These are phyloP conservation scores for Cataglyphis rosenhaueri DNA, from an alignment of 2,888 invertebrate species.

Conservation along the genomic window DNA sequence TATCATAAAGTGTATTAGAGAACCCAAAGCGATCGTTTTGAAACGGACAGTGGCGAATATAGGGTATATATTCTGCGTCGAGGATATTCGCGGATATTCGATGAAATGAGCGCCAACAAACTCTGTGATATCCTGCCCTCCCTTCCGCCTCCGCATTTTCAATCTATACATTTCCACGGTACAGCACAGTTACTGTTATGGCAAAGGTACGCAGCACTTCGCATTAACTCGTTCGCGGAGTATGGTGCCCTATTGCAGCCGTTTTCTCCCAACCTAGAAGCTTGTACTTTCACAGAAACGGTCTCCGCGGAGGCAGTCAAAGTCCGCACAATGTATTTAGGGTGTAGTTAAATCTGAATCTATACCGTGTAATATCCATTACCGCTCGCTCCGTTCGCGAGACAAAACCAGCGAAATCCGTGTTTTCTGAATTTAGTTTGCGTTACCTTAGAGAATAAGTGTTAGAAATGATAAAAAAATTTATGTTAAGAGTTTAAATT, in stretches of 20 bases:
- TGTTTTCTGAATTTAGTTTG: background rate
- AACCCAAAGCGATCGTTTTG: background rate
- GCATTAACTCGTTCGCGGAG: conserved; percentile 52
- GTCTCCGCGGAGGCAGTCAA: conserved; percentile 42
- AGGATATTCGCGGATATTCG: conserved; percentile 12
- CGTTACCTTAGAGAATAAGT: background rate
- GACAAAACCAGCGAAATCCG: conserved; percentile 4
- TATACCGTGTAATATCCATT: conserved; percentile 40
- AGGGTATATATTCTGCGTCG: background rate
- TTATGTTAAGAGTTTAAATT: background rate
- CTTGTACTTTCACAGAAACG: conserved; percentile 40
- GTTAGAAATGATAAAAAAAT: background rate
- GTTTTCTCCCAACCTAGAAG: conserved; percentile 40
- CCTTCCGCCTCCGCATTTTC: background rate
- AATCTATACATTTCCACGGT: conserved; percentile 48
- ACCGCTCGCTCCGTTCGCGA: background rate
- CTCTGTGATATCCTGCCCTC: conserved; percentile 30
- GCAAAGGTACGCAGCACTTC: conserved; percentile 24
- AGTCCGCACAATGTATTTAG: conserved; percentile 56
- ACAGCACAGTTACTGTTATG: conserved; percentile 64
- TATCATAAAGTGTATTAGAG: background rate
- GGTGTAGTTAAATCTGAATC: conserved; percentile 45
- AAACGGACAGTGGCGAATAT: conserved; percentile 9
- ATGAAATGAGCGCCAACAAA: conserved; percentile 54
- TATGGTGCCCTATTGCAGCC: conserved; percentile 38